These are phyloP conservation scores for Hyla sarda DNA, from an alignment of 2,113 vertebrate species.

Conservation along the genomic window DNA sequence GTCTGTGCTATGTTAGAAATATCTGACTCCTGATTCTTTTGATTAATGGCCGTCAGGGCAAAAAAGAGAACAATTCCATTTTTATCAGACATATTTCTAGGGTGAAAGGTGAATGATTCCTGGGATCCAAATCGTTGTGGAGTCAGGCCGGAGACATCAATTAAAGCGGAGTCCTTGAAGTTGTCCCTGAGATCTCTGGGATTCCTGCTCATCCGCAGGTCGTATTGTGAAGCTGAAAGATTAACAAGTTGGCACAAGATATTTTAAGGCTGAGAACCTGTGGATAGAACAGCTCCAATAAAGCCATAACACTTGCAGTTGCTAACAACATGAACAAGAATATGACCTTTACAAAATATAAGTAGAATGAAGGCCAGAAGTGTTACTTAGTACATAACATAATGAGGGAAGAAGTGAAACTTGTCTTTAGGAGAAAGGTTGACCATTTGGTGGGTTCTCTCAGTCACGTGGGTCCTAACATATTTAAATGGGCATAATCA, in stretches of 20 bases:
- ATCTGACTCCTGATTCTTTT: constrained; percentile 59
- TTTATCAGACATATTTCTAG: constrained; percentile 43
- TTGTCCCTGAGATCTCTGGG: constrained; percentile 64
- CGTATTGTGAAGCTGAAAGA: constrained; percentile 69
- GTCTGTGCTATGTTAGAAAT: constrained; percentile 71
- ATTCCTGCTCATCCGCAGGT: constrained; percentile 68
- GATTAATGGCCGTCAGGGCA: constrained; percentile 65
- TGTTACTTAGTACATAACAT: background rate
- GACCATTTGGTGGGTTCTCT: background rate
- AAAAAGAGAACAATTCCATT: constrained; percentile 66
- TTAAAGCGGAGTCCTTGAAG: constrained; percentile 62
- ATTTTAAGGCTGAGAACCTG: background rate
- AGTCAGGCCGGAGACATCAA: constrained; percentile 63
- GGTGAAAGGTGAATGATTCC: constrained; percentile 69
- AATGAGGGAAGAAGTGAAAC: background rate
- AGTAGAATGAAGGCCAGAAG: background rate
- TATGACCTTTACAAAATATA: background rate
- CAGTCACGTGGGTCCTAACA: background rate
- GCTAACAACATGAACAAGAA: background rate
- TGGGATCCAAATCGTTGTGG: constrained; percentile 65
- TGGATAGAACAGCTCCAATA: background rate
- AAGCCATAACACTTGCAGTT: background rate
- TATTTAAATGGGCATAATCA: no score
- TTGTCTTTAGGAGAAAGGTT: background rate
- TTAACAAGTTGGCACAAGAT: background rate